A percentile compares a stretch with the other conserved stretches of the same genome.
Conservation (phyloP, 1,140 invertebrate species). For the Ceratoteleas bidentatus region DNA sequence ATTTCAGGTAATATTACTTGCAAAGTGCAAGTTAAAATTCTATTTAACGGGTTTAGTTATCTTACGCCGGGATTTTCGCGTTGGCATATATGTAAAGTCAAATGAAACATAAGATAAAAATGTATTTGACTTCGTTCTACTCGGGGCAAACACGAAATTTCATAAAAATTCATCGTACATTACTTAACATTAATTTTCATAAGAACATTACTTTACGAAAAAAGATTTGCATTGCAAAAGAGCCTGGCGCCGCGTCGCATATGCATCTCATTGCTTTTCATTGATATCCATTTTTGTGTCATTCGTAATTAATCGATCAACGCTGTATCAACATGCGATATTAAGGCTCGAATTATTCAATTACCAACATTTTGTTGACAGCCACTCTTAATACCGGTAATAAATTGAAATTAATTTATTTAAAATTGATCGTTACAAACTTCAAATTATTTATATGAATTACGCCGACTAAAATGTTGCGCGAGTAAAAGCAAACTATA, state of each 20-base stretch:
- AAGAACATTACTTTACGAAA: conserved; percentile 11
- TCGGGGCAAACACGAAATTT: conserved; percentile 19
- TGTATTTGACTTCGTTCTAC: conserved; percentile 14
- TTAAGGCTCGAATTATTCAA: conserved; percentile 18
- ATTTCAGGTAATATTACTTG: conserved; percentile 50
- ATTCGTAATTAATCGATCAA: conserved; percentile 12
- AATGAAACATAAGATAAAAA: conserved; percentile 38
- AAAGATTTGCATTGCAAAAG: conserved; percentile 20
- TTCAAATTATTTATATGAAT: conserved; percentile 18
- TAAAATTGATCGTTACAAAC: conserved; percentile 24
- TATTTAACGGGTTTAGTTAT: conserved; percentile 27
- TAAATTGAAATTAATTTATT: conserved; percentile 31
- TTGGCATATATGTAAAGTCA: conserved; percentile 17
- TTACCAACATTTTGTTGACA: conserved; percentile 21
- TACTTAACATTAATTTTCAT: conserved; percentile 23
- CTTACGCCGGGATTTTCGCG: conserved; percentile 22
- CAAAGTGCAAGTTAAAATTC: conserved; percentile 37
- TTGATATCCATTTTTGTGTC: background rate
- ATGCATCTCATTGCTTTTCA: background rate
- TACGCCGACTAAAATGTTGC: conserved; percentile 16
- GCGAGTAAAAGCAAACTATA: conserved; percentile 15
- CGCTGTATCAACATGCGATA: background rate
- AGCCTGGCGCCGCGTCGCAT: background rate
- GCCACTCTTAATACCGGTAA: conserved; percentile 16
- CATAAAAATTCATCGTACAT: conserved; percentile 24